Percentiles rank a stretch among this genome's conserved stretches.
Evolutionary conservation across 2,888 invertebrate species (phyloP).

Genomic region (Eremobia ochroleuca): DNA sequence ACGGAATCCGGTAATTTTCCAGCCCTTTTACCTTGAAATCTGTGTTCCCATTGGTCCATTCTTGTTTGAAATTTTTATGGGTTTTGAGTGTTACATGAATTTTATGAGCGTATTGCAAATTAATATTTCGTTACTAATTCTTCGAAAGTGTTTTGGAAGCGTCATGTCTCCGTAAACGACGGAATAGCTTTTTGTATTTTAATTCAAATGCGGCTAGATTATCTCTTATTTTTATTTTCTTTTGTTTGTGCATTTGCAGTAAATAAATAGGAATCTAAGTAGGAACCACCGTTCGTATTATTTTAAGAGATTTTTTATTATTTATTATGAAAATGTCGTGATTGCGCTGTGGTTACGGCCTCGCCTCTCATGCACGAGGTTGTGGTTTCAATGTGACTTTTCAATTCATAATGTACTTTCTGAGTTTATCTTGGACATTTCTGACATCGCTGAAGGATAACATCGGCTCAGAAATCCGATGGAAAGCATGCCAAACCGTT

Average conservation of each 20-base stretch:
- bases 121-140: neutral
- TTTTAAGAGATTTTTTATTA: too few relatives aligned
- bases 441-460: neutral
- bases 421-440: neutral
- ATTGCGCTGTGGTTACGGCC: neutral
- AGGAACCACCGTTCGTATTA: too few relatives aligned
- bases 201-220: neutral
- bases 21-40: slow-evolving; percentile 46
- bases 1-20: slow-evolving; percentile 55
- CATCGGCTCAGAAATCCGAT: too few relatives aligned
- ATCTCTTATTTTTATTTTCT: too few relatives aligned
- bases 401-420: too few relatives aligned
- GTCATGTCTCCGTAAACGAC: neutral
- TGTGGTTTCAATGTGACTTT: neutral
- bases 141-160: neutral
- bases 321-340: neutral
- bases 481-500: too few relatives aligned
- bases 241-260: too few relatives aligned
- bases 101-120: neutral
- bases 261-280: too few relatives aligned
- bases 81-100: slow-evolving; percentile 15
- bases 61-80: slow-evolving; percentile 41
- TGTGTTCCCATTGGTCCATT: slow-evolving; percentile 37
- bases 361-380: neutral
- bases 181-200: neutral